These are phyloP conservation scores for Himalopsyche anomala DNA, from an alignment of 2,888 invertebrate genomes.

Conservation along the genomic window DNA sequence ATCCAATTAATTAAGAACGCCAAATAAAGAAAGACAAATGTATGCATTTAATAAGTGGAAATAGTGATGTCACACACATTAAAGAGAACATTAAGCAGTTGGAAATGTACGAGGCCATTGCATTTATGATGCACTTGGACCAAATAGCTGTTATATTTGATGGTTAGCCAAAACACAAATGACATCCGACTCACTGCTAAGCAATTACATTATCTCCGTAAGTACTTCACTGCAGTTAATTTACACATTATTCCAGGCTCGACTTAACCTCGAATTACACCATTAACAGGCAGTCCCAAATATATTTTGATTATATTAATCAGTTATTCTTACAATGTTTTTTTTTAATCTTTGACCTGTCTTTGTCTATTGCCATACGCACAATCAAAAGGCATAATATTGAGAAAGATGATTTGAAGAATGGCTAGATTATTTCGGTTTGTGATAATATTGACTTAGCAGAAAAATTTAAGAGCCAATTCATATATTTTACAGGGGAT, in stretches of 20 bases:
- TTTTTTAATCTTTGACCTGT: too few species aligned
- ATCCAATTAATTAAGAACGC: too few species aligned
- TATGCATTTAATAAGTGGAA: slow-evolving; percentile 60
- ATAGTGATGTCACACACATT: slow-evolving; percentile 58
- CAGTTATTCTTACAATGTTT: too few species aligned
- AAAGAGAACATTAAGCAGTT: slow-evolving; percentile 62
- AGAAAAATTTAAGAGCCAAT: too few species aligned
- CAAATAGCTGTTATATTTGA: slow-evolving; percentile 59
- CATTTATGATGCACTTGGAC: slow-evolving; percentile 56
- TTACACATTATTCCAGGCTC: slow-evolving; percentile 46
- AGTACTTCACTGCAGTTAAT: slow-evolving; percentile 50
- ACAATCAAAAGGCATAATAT: too few species aligned
- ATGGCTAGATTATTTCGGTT: too few species aligned
- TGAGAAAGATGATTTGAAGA: too few species aligned
- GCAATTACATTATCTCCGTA: slow-evolving; percentile 57
- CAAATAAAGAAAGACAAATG: slow-evolving; percentile 62
- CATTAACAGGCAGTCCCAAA: not conserved
- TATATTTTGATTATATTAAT: not conserved
- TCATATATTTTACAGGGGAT: too few species aligned
- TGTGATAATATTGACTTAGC: too few species aligned
- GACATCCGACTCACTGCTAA: slow-evolving; percentile 58
- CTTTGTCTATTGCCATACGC: too few species aligned
- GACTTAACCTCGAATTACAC: not conserved
- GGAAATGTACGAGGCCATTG: slow-evolving; percentile 55
- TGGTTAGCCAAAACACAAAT: slow-evolving; percentile 63